phyloP scores from a whole-genome alignment of 2,797 vertebrate genomes.

The Etheostoma nigrum region DNA sequence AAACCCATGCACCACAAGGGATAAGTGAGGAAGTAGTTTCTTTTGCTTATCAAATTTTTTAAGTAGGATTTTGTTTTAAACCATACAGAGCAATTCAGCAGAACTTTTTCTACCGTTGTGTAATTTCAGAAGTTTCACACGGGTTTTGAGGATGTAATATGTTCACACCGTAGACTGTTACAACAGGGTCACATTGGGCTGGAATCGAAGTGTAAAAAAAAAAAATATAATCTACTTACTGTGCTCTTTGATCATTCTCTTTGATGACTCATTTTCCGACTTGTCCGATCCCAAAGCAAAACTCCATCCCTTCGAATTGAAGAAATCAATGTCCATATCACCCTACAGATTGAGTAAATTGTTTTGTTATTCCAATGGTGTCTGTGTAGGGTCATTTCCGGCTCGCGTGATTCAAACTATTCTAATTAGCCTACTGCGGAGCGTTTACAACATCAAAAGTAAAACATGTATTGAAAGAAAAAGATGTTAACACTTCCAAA shows the following conservation, averaged over 20 bases:
- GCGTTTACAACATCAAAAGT: not conserved
- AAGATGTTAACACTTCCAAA: not conserved
- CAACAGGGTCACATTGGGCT: not conserved
- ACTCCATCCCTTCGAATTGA: not conserved
- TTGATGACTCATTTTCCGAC: not conserved
- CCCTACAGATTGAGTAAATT: not conserved
- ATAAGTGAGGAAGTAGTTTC: not conserved
- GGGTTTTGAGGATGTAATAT: not conserved
- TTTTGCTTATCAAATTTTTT: not conserved
- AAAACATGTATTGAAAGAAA: not conserved
- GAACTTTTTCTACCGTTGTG: not conserved
- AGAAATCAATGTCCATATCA: not conserved
- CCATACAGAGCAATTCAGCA: not conserved
- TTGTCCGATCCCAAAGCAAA: not conserved
- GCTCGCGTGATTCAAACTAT: not conserved
- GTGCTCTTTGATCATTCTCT: not conserved
- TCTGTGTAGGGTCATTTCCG: not conserved
- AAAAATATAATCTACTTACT: not conserved
- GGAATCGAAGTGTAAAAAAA: not conserved
- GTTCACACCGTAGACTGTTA: not conserved
- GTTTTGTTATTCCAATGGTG: fast-evolving
- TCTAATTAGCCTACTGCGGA: not conserved
- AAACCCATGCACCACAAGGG: not conserved
- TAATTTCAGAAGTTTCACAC: not conserved
- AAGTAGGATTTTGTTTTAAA: not conserved